A percentile compares a stretch with the other conserved stretches of the same genome.
These are phyloP conservation scores for Hyperoplus immaculatus DNA, from an alignment of 2,797 vertebrate species.

Conservation along the genomic window DNA sequence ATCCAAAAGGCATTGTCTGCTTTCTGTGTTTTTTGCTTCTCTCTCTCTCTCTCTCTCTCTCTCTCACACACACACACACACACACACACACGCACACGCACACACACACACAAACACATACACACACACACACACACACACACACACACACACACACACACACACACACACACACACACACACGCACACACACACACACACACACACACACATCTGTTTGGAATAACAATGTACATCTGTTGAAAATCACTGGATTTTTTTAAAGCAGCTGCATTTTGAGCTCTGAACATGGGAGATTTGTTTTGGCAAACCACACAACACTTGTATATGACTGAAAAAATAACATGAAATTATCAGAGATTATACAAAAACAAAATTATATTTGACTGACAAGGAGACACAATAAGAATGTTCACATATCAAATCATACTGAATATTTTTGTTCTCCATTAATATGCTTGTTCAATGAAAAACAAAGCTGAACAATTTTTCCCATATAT, in stretches of 20 bases:
- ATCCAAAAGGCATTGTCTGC: slow-evolving; percentile 57
- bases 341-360: not conserved
- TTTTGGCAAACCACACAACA: slow-evolving; percentile 67
- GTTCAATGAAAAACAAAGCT: slow-evolving; percentile 28
- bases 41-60: slow-evolving; percentile 49
- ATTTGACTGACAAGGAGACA: slow-evolving; percentile 17
- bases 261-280: slow-evolving; percentile 47
- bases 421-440: slow-evolving; percentile 1
- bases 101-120: too few relatives aligned
- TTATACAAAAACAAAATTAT: slow-evolving; percentile 19
- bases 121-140: too few relatives aligned
- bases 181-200: too few relatives aligned
- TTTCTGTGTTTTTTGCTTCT: slow-evolving; percentile 78
- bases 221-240: slow-evolving; percentile 86
- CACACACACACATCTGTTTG: slow-evolving; percentile 85
- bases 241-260: slow-evolving; percentile 83
- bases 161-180: too few relatives aligned
- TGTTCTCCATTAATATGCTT: not conserved
- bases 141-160: too few relatives aligned
- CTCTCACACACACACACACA: too few relatives aligned
- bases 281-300: slow-evolving; percentile 8
- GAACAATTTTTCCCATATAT: slow-evolving; percentile 48
- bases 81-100: too few relatives aligned
- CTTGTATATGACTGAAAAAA: slow-evolving; percentile 4
- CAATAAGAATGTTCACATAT: not conserved